phyloP scores from a whole-genome alignment of 2,113 vertebrate species.

The Lycocorax pyrrhopterus region DNA sequence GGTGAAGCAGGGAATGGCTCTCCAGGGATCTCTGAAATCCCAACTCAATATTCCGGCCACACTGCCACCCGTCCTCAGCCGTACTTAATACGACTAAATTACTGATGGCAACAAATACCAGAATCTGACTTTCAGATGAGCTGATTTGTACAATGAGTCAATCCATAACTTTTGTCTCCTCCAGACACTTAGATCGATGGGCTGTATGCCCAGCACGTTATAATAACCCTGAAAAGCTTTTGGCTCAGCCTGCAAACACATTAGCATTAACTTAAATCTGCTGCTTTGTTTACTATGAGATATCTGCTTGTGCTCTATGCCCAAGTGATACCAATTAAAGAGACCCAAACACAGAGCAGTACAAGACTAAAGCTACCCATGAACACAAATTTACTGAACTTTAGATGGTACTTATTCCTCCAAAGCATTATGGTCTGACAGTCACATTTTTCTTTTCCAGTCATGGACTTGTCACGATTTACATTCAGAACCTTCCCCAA shows the following conservation, averaged over 20 bases:
- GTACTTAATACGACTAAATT: slow-evolving; percentile 28
- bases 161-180: slow-evolving; percentile 67
- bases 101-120: slow-evolving; percentile 22
- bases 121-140: slow-evolving; percentile 54
- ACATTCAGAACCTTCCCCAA: not conserved
- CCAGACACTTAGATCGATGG: slow-evolving; percentile 65
- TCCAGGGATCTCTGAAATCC: not conserved
- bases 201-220: slow-evolving; percentile 61
- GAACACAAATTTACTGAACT: not conserved
- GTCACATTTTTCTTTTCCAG: not conserved
- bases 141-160: slow-evolving; percentile 47
- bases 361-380: not conserved
- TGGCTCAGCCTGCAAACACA: slow-evolving; percentile 64
- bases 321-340: not conserved
- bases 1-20: not conserved
- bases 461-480: not conserved
- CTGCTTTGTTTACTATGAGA: slow-evolving; percentile 67
- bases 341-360: not conserved
- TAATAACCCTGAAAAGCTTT: slow-evolving; percentile 70
- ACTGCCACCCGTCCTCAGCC: not conserved
- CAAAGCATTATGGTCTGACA: not conserved
- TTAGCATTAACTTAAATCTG: slow-evolving; percentile 71
- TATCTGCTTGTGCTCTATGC: slow-evolving; percentile 42
- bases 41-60: not conserved
- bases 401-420: not conserved